Evolutionary conservation across 2,797 vertebrate genomes (phyloP).

Genomic region (Sebastolobus altivelis): DNA sequence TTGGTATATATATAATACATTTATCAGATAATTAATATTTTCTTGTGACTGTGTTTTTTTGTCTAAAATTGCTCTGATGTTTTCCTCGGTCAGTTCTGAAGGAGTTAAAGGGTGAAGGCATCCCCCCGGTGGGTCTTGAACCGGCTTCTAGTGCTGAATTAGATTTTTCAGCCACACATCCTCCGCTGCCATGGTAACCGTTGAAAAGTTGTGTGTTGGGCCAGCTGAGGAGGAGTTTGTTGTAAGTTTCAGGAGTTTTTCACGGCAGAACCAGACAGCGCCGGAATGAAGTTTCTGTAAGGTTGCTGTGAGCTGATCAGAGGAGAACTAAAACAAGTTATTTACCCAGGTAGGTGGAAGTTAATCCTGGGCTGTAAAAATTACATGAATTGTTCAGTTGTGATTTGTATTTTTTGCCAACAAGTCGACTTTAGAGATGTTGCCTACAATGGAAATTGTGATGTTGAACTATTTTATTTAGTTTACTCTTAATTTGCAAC

Average conservation of each 20-base stretch:
- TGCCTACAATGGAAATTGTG: background rate
- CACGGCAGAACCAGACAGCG: slow-evolving; percentile 71
- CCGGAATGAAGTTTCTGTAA: slow-evolving; percentile 56
- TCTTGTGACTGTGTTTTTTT: background rate
- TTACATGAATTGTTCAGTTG: background rate
- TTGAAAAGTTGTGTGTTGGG: slow-evolving; percentile 51
- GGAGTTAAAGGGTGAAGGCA: slow-evolving; percentile 48
- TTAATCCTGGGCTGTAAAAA: slow-evolving; percentile 1
- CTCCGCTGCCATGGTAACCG: slow-evolving; percentile 62
- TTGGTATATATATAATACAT: background rate
- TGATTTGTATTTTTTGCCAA: background rate
- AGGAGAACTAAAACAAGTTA: background rate
- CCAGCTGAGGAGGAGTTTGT: slow-evolving; percentile 56
- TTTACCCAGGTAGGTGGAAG: slow-evolving; percentile 42
- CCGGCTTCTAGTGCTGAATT: slow-evolving; percentile 53
- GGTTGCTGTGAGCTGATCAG: slow-evolving; percentile 23
- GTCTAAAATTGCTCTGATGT: background rate
- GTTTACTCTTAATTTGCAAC: background rate
- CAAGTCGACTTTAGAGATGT: background rate
- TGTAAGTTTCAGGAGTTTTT: slow-evolving; percentile 55
- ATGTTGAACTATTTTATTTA: background rate
- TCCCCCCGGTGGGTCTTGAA: slow-evolving; percentile 1
- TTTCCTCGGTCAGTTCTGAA: slow-evolving; percentile 40
- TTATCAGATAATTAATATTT: background rate
- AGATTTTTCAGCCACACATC: slow-evolving; percentile 66